Evolutionary conservation across 2,888 invertebrate species (phyloP).

Genomic region (Nudaria mundana): DNA sequence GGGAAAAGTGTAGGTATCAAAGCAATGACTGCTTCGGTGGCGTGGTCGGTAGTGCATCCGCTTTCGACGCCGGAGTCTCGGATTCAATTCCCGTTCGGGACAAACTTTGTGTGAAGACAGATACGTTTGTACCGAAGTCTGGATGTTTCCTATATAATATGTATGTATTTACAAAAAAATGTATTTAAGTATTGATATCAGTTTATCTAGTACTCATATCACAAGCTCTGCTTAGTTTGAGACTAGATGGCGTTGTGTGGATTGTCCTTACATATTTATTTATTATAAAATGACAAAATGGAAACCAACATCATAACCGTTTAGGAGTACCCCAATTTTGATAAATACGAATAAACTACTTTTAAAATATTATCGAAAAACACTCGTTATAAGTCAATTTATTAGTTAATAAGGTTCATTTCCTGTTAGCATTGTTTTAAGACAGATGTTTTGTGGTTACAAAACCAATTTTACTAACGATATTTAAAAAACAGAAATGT

Average conservation of each 20-base stretch:
- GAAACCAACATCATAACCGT: constrained; percentile 32
- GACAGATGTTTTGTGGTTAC: constrained; percentile 52
- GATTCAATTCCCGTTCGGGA: no score
- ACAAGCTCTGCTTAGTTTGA: no score
- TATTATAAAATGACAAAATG: constrained; percentile 49
- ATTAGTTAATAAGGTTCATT: constrained; percentile 44
- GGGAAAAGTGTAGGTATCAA: no score
- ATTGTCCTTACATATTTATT: background rate
- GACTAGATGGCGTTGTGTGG: background rate
- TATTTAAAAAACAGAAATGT: constrained; percentile 12
- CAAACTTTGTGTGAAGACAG: no score
- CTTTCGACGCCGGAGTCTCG: no score
- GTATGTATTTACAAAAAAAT: no score
- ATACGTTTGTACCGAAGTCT: no score
- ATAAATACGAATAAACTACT: constrained; percentile 35
- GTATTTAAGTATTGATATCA: no score
- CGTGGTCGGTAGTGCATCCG: no score
- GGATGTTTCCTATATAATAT: no score
- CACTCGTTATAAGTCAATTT: constrained; percentile 63
- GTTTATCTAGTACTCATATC: no score
- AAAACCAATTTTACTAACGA: constrained; percentile 18
- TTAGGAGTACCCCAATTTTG: constrained; percentile 49
- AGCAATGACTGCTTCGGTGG: no score
- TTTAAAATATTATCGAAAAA: constrained; percentile 46
- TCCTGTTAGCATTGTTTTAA: constrained; percentile 38